A percentile compares a stretch with the other conserved stretches of the same genome.
These are phyloP conservation scores for Pelecanus crispus DNA, from an alignment of 2,113 vertebrate genomes.

Conservation along the genomic window DNA sequence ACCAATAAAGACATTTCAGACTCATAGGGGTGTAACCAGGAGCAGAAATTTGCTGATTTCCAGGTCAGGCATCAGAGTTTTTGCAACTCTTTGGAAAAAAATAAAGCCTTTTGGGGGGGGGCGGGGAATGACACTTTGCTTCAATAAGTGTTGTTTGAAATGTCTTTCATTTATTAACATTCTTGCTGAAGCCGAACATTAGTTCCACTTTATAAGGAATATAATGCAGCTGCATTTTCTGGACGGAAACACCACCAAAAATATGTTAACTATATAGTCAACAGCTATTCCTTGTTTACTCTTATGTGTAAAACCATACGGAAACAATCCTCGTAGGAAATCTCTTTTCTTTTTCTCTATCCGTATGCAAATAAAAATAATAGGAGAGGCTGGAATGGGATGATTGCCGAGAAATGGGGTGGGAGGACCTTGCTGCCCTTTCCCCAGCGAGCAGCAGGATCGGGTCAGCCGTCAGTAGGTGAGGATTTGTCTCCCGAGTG, in stretches of 20 bases:
- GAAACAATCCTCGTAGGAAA: neutral
- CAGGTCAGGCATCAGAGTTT: neutral
- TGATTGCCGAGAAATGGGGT: neutral
- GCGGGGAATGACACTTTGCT: neutral
- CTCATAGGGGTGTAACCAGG: neutral
- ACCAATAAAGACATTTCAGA: neutral
- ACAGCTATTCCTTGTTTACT: constrained; percentile 47
- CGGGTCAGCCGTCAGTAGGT: neutral
- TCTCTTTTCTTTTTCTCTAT: neutral
- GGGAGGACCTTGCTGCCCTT: neutral
- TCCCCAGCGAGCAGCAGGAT: neutral
- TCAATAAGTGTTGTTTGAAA: constrained; percentile 48
- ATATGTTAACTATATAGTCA: constrained; percentile 2
- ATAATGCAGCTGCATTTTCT: constrained; percentile 58
- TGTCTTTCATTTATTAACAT: constrained; percentile 40
- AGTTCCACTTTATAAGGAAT: constrained; percentile 50
- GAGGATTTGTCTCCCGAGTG: neutral
- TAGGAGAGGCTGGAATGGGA: neutral
- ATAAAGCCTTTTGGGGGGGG: neutral
- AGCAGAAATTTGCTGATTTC: neutral
- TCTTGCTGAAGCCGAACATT: neutral
- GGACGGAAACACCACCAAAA: constrained; percentile 46
- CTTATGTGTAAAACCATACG: neutral
- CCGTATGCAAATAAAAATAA: neutral
- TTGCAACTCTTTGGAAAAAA: neutral